A percentile compares a stretch with the other conserved stretches of the same genome.
Conservation (phyloP, 1,140 invertebrate genomes). For the Lordiphosa collinella region DNA sequence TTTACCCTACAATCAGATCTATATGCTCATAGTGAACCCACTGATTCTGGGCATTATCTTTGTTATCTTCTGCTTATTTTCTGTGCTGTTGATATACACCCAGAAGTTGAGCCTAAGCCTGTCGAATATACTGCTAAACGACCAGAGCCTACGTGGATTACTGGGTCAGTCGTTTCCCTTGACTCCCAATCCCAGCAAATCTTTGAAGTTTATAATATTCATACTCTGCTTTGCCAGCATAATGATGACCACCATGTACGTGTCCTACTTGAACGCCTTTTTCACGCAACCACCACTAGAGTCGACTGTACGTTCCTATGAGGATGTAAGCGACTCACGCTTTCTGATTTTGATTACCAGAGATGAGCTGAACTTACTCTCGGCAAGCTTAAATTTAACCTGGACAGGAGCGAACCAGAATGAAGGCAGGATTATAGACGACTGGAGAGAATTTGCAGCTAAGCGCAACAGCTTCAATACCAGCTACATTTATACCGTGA, state of each 20-base stretch:
- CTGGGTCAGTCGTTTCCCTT: conserved; percentile 52
- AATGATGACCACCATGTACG: conserved; percentile 59
- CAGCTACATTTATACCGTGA: conserved; percentile 21
- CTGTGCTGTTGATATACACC: conserved; percentile 44
- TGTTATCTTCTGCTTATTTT: conserved; percentile 35
- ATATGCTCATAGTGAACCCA: conserved; percentile 32
- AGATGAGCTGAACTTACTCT: background rate
- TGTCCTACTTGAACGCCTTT: conserved; percentile 39
- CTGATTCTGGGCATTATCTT: conserved; percentile 29
- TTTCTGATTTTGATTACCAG: conserved; percentile 8
- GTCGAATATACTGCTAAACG: conserved; percentile 39
- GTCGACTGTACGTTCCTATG: conserved; percentile 11
- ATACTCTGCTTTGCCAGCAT: conserved; percentile 47
- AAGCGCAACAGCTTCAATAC: conserved; percentile 39
- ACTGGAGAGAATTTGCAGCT: background rate
- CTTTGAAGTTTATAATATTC: conserved; percentile 40
- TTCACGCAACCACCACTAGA: conserved; percentile 43
- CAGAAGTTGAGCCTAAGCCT: conserved; percentile 19
- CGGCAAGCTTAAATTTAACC: too few species aligned
- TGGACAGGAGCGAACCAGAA: background rate
- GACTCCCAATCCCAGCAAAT: conserved; percentile 8
- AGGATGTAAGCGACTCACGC: conserved; percentile 25
- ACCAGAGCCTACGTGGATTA: conserved; percentile 52
- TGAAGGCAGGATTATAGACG: background rate
- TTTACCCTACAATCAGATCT: conserved; percentile 41